phyloP scores from a whole-genome alignment of 2,888 invertebrate genomes.

The Apomyelois bistriatella region DNA sequence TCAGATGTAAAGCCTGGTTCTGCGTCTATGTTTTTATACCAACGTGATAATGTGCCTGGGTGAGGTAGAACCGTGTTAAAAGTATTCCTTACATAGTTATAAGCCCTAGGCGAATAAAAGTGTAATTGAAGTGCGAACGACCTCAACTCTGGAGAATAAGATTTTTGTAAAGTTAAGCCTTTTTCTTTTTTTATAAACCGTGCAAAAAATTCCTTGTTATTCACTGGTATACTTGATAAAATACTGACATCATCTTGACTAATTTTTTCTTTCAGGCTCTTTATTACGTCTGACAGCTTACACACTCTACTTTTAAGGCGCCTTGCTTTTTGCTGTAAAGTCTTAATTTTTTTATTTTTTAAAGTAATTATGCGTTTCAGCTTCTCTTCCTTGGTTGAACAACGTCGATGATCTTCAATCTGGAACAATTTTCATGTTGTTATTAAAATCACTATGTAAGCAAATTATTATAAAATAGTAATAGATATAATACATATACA shows the following conservation, averaged over 20 bases:
- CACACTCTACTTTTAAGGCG: no score
- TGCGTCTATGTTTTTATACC: slow-evolving; percentile 17
- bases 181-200: not conserved
- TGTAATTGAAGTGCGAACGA: slow-evolving; percentile 16
- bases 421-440: not conserved
- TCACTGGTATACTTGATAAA: not conserved
- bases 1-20: slow-evolving; percentile 13
- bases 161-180: no score
- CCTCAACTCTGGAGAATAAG: slow-evolving; percentile 4
- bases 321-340: no score
- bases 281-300: no score
- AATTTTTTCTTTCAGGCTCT: not conserved
- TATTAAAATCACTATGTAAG: not conserved
- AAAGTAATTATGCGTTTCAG: no score
- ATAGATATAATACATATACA: no score
- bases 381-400: no score
- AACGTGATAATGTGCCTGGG: slow-evolving; percentile 17
- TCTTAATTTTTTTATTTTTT: no score
- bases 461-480: no score
- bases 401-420: no score
- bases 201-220: not conserved
- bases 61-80: slow-evolving; percentile 22
- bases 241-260: not conserved
- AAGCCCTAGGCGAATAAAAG: slow-evolving; percentile 20
- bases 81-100: slow-evolving; percentile 20